These are phyloP conservation scores for Centropyge bicolor DNA, from an alignment of 2,797 vertebrate genomes.

Conservation along the genomic window DNA sequence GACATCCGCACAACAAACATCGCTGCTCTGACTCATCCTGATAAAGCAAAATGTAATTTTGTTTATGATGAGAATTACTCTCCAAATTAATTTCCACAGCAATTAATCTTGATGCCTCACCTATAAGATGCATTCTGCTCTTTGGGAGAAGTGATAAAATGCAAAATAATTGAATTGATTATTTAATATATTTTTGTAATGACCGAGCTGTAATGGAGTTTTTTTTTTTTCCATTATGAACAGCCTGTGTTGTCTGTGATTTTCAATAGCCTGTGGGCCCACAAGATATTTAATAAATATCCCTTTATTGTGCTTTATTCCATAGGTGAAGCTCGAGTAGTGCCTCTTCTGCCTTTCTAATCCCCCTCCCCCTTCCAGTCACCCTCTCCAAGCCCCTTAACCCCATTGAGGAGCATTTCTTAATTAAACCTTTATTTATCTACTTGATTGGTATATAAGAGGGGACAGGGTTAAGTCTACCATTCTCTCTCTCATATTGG, in stretches of 20 bases:
- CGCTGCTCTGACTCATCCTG: conserved; percentile 72
- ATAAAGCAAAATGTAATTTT: conserved; percentile 80
- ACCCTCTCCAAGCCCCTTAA: conserved; percentile 56
- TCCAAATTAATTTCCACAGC: conserved; percentile 82
- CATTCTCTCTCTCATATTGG: conserved; percentile 75
- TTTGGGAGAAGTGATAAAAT: conserved; percentile 80
- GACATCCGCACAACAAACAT: conserved; percentile 58
- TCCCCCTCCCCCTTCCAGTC: conserved; percentile 34
- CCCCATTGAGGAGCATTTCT: conserved; percentile 64
- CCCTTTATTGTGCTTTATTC: conserved; percentile 74
- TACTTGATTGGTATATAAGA: conserved; percentile 78
- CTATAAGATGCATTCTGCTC: conserved; percentile 70
- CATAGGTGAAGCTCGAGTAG: conserved; percentile 67
- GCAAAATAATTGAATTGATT: conserved; percentile 81
- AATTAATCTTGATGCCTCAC: conserved; percentile 80
- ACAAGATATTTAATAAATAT: conserved; percentile 75
- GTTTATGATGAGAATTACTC: conserved; percentile 81
- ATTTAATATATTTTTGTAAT: conserved; percentile 77
- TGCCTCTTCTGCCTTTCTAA: conserved; percentile 59
- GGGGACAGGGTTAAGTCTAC: conserved; percentile 66
- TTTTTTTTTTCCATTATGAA: conserved; percentile 70
- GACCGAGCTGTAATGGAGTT: conserved; percentile 66
- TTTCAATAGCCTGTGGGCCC: conserved; percentile 59
- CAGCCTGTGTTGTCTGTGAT: conserved; percentile 54
- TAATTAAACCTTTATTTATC: conserved; percentile 85